Percentiles rank a stretch among this genome's conserved stretches.
Conservation (phyloP, 2,888 invertebrate genomes). For the Hypercompe scribonia region DNA sequence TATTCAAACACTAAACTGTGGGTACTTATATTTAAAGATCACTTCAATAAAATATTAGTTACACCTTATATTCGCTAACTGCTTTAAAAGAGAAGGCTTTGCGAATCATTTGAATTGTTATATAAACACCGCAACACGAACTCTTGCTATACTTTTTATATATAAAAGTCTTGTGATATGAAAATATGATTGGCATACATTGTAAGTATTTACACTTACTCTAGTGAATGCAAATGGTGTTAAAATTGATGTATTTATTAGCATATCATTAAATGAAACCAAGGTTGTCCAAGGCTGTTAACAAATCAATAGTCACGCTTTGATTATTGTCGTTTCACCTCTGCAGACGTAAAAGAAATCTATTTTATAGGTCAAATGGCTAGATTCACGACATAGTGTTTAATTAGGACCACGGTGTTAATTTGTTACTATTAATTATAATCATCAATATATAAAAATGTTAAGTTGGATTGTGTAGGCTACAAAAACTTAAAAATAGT, state of each 20-base stretch:
- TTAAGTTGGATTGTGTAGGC: too few species aligned
- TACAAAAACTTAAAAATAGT: too few species aligned
- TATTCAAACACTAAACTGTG: conserved; percentile 3
- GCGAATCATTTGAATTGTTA: conserved; percentile 13
- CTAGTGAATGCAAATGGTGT: conserved; percentile 36
- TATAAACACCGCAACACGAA: conserved; percentile 27
- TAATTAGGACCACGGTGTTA: background rate
- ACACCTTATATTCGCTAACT: background rate
- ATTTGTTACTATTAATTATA: too few species aligned
- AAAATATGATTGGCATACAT: conserved; percentile 20
- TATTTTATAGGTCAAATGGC: background rate
- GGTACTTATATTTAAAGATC: background rate
- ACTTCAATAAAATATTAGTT: conserved; percentile 3
- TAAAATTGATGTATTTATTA: conserved; percentile 51
- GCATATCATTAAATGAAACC: conserved; percentile 71
- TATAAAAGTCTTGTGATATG: background rate
- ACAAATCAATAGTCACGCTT: conserved; percentile 61
- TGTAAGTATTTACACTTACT: conserved; percentile 29
- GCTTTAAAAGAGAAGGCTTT: conserved; percentile 7
- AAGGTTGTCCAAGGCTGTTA: conserved; percentile 71
- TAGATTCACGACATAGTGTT: background rate
- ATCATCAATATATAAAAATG: too few species aligned
- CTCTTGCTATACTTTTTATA: conserved; percentile 13
- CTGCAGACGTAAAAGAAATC: background rate
- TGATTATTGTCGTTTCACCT: conserved; percentile 1